These are phyloP conservation scores for Typhlichthys subterraneus DNA, from an alignment of 2,797 vertebrate genomes.

Conservation along the genomic window DNA sequence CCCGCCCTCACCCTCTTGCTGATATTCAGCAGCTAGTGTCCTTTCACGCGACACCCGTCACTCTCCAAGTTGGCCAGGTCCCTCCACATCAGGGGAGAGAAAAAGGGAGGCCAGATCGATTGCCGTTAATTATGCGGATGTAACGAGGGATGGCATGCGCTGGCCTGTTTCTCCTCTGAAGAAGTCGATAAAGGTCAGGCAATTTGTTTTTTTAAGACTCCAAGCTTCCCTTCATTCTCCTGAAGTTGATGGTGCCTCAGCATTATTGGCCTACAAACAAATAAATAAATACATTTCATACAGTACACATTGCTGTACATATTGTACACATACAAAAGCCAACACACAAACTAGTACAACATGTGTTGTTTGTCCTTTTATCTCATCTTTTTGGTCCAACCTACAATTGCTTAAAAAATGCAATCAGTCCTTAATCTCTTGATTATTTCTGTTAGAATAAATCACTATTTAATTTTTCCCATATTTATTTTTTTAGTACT, in stretches of 20 bases:
- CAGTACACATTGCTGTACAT: too few relatives aligned
- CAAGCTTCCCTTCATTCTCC: not conserved
- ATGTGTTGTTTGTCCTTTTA: too few relatives aligned
- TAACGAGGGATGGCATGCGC: conserved; percentile 74
- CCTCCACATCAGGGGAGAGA: conserved; percentile 61
- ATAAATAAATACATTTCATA: too few relatives aligned
- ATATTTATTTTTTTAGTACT: too few relatives aligned
- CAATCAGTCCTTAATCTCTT: too few relatives aligned
- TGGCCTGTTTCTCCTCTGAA: conserved; percentile 66
- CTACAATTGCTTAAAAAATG: too few relatives aligned
- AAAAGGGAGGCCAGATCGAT: conserved; percentile 80
- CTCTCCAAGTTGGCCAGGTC: conserved; percentile 51
- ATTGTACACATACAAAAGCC: too few relatives aligned
- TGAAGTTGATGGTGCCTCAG: not conserved
- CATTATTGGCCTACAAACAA: too few relatives aligned
- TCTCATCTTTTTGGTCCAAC: too few relatives aligned
- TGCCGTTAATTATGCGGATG: conserved; percentile 88
- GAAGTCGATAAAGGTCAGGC: conserved; percentile 83
- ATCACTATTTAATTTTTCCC: too few relatives aligned
- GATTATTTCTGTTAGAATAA: too few relatives aligned
- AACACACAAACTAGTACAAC: too few relatives aligned
- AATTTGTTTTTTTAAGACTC: conserved; percentile 67
- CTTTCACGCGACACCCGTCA: conserved; percentile 67
- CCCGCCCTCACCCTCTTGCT: not conserved
- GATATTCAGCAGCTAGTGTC: conserved; percentile 52